Base-by-base conservation (phyloP, 2,888 invertebrate species). In the Pandemis cinnamomeana region DNA sequence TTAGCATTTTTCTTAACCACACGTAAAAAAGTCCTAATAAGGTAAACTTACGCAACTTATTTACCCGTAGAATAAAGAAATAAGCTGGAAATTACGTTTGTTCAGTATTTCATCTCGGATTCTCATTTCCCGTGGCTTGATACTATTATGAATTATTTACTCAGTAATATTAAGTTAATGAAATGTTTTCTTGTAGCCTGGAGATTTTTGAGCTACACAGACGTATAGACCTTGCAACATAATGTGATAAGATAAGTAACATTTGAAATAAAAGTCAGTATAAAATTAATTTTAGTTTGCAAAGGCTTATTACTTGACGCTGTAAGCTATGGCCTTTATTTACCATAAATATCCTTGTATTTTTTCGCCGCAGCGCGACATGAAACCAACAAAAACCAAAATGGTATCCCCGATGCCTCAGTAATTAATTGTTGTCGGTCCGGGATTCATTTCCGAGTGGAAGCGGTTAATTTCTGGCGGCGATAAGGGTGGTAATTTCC, bases 401-500 rank as follows among this genome's bases (percentile, higher is more conserved):
- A 76, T 76, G 79, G 72, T 78, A 46, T 55, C 11, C 42, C 55
- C 69, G 76, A 72, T 78, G 75, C 75, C 71, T 72, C 67, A 67
- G 74, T 82, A 84, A 85, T 84, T 80, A 85, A 85, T 86, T 82
- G 81, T 79, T 73, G 67, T 41, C 76, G 75, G 72, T 75, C 73
- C 76, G 77, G 78, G 79, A 76, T 79, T 82, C 80, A 82, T 82
- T 83, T 85, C 87, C 87, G 80, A 79, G 77, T 80, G 86, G 87
- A 86, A 87, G 83, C 83, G 87, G 85, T 85, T 88, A 84, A 86
- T 87, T 86, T 82, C 80, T 85, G 82, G 81, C 80, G 78, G 80
- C 82, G 89, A 88, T 89, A 89, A 87, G 85, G 84, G 83, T 85
- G 84, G 86, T 87, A 89, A 89, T 90, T 85, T 90, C 90, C 91